phyloP scores from a whole-genome alignment of 2,797 vertebrate genomes.

The Girardinus metallicus region DNA sequence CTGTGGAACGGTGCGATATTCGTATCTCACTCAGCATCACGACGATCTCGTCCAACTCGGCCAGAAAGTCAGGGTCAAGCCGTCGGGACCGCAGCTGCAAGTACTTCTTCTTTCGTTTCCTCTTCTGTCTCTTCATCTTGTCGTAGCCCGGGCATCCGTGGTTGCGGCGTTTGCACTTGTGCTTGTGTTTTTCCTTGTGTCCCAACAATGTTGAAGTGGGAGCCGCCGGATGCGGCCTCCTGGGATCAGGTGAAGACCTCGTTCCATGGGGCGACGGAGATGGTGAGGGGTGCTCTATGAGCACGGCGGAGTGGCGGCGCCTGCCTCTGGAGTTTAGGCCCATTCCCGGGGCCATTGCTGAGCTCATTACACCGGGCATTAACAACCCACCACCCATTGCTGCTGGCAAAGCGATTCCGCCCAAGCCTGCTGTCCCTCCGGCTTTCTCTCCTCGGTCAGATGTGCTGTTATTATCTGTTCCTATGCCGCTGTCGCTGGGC shows the following conservation, averaged over 20 bases:
- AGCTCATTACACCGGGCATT: slow-evolving; percentile 81
- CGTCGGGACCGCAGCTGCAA: slow-evolving; percentile 88
- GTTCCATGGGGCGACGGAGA: slow-evolving; percentile 81
- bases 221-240: slow-evolving; percentile 78
- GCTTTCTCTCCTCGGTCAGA: slow-evolving; percentile 96
- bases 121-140: slow-evolving; percentile 95
- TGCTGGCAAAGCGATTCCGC: slow-evolving; percentile 72
- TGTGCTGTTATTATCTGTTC: slow-evolving; percentile 98
- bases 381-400: slow-evolving; percentile 78
- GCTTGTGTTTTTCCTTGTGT: slow-evolving; percentile 98
- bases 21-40: slow-evolving; percentile 91
- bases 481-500: slow-evolving; percentile 97
- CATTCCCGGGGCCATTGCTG: slow-evolving; percentile 80
- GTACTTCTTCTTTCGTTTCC: slow-evolving; percentile 99
- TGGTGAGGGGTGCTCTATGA: slow-evolving; percentile 88
- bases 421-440: slow-evolving; percentile 72
- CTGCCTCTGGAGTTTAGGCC: slow-evolving; percentile 86
- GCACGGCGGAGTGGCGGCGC: slow-evolving; percentile 87
- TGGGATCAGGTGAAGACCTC: slow-evolving; percentile 79
- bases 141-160: slow-evolving; percentile 94
- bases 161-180: slow-evolving; percentile 94
- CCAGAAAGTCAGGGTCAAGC: slow-evolving; percentile 95
- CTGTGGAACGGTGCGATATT: slow-evolving; percentile 90
- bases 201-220: slow-evolving; percentile 77
- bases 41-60: slow-evolving; percentile 93